Evolutionary conservation across 2,888 invertebrate genomes (phyloP).

Genomic region (Frankliniella fusca): DNA sequence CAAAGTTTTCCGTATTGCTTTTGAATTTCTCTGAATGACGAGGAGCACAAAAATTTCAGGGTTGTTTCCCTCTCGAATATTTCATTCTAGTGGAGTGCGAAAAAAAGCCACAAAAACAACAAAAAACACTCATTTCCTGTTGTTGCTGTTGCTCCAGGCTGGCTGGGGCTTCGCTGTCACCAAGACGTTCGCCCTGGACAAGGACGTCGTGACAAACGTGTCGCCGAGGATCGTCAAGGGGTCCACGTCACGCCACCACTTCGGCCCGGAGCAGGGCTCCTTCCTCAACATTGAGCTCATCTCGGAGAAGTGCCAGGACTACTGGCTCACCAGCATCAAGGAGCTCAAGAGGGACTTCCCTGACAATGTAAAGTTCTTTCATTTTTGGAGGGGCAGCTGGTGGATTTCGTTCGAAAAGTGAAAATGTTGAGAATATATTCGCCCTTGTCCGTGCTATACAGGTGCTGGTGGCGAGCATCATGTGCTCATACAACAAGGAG

Average conservation of each 20-base stretch:
- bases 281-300: constrained; percentile 98
- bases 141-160: constrained; percentile 48
- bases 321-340: constrained; percentile 84
- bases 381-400: neutral
- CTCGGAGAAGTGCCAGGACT: constrained; percentile 90
- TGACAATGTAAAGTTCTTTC: constrained; percentile 58
- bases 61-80: too few relatives aligned
- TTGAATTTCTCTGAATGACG: too few relatives aligned
- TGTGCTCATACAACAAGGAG: constrained; percentile 79
- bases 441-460: constrained; percentile 44
- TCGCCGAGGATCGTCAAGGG: constrained; percentile 95
- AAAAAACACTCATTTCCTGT: too few relatives aligned
- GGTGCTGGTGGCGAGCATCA: constrained; percentile 91
- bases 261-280: constrained; percentile 92
- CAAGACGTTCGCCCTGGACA: constrained; percentile 92
- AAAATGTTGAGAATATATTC: neutral
- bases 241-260: constrained; percentile 83
- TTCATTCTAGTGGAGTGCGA: neutral
- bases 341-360: constrained; percentile 93
- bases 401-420: neutral
- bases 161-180: constrained; percentile 99
- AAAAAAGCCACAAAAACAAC: too few relatives aligned
- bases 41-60: too few relatives aligned
- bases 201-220: constrained; percentile 94
- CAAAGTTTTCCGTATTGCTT: too few relatives aligned